Percentiles rank a stretch among this genome's conserved stretches.
Conservation (phyloP, 2,797 vertebrate genomes). For the Gymnocypris eckloni region DNA sequence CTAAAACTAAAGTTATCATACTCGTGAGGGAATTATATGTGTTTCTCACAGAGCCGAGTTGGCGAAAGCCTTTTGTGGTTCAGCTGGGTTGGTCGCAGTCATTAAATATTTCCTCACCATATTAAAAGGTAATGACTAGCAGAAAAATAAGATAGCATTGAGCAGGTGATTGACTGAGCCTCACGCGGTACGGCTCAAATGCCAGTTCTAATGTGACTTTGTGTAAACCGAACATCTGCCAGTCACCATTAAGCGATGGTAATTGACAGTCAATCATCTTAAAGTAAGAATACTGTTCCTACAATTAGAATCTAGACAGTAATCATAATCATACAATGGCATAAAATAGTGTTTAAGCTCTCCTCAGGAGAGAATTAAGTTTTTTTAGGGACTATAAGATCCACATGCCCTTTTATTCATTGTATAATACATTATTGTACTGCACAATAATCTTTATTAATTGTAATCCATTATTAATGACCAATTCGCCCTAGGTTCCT, state of each 20-base stretch:
- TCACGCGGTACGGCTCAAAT: constrained; percentile 17
- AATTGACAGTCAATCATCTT: constrained; percentile 40
- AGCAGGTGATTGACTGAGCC: constrained; percentile 21
- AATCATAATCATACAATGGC: neutral
- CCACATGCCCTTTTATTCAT: neutral
- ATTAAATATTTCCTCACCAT: constrained; percentile 24
- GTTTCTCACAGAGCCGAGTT: neutral
- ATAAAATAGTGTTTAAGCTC: constrained; percentile 12
- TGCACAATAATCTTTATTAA: constrained; percentile 18
- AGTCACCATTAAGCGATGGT: constrained; percentile 31
- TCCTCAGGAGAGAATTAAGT: neutral
- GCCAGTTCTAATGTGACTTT: constrained; percentile 22
- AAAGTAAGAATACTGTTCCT: neutral
- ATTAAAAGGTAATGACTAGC: constrained; percentile 43
- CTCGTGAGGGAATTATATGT: constrained; percentile 8
- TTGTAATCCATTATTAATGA: constrained; percentile 36
- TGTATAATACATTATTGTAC: neutral
- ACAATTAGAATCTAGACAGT: constrained; percentile 14
- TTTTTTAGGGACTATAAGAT: neutral
- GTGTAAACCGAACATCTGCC: constrained; percentile 31
- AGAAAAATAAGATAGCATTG: constrained; percentile 20
- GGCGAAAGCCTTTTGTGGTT: constrained; percentile 9
- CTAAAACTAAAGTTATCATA: constrained; percentile 25
- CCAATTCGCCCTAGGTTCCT: neutral
- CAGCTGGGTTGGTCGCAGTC: constrained; percentile 28